phyloP scores from a whole-genome alignment of 2,888 invertebrate genomes.

The Rhingia campestris region DNA sequence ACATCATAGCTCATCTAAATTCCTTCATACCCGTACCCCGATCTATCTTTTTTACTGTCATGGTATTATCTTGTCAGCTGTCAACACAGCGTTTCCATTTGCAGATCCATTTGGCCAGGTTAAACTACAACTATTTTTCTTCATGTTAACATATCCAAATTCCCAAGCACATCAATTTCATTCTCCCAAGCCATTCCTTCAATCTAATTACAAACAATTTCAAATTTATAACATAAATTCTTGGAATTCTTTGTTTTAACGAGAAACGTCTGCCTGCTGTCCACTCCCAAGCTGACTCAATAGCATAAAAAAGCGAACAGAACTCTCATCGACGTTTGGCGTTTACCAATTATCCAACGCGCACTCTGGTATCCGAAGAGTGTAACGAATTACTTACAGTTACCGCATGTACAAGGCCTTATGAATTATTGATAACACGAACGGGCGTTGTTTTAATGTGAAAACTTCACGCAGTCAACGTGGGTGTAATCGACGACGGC shows the following conservation, averaged over 20 bases:
- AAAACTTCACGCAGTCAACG: slow-evolving; percentile 64
- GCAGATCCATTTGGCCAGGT: too few relatives aligned
- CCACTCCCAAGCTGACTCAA: slow-evolving; percentile 18
- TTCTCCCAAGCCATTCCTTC: slow-evolving; percentile 16
- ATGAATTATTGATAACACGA: slow-evolving; percentile 71
- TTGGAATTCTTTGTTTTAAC: slow-evolving; percentile 38
- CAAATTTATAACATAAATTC: slow-evolving; percentile 52
- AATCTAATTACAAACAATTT: slow-evolving; percentile 34
- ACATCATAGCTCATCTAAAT: too few relatives aligned
- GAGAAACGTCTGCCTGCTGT: slow-evolving; percentile 43
- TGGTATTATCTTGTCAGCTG: too few relatives aligned
- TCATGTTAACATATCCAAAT: not conserved
- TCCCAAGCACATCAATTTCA: slow-evolving; percentile 10
- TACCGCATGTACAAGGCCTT: slow-evolving; percentile 52
- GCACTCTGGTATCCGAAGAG: slow-evolving; percentile 28
- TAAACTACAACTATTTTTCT: too few relatives aligned
- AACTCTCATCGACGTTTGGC: slow-evolving; percentile 48
- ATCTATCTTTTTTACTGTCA: too few relatives aligned
- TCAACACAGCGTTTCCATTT: too few relatives aligned
- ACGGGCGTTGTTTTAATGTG: slow-evolving; percentile 65
- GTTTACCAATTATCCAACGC: slow-evolving; percentile 60
- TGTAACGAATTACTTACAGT: slow-evolving; percentile 55
- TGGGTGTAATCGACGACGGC: slow-evolving; percentile 64
- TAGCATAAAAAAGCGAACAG: slow-evolving; percentile 3
- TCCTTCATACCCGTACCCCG: too few relatives aligned